Percentiles rank a stretch among this genome's conserved stretches.
Evolutionary conservation across 2,797 vertebrate genomes (phyloP).

Genomic region (Epinephelus malabaricus): DNA sequence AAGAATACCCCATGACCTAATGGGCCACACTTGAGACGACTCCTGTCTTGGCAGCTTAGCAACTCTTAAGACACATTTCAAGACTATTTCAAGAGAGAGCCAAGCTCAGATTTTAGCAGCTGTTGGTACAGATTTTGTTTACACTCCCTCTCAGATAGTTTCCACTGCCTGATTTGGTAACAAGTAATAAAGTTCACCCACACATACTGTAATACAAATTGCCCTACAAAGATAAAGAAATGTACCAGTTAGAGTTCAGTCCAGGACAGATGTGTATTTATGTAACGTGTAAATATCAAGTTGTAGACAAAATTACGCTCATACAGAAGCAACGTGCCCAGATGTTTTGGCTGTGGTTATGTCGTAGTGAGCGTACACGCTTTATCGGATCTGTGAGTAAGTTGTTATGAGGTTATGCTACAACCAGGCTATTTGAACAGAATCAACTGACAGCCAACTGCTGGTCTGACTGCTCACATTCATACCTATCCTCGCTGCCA

Average conservation of each 20-base stretch:
- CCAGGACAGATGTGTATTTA: constrained; percentile 10
- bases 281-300: constrained; percentile 6
- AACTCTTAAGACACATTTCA: background rate
- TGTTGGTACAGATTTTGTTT: background rate
- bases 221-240: constrained; percentile 10
- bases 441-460: constrained; percentile 16
- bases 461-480: constrained; percentile 26
- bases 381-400: background rate
- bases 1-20: background rate
- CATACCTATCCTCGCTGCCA: background rate
- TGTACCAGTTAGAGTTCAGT: background rate
- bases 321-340: background rate
- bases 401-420: constrained; percentile 12
- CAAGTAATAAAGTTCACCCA: background rate
- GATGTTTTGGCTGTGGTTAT: constrained; percentile 11
- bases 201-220: background rate
- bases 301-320: constrained; percentile 1
- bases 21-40: background rate
- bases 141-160: constrained; percentile 7
- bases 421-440: constrained; percentile 14
- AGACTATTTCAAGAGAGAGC: background rate
- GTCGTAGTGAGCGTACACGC: constrained; percentile 10
- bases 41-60: background rate
- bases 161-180: constrained; percentile 1
- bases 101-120: background rate